These are phyloP conservation scores for Aldrovandia affinis DNA, from an alignment of 2,797 vertebrate genomes.

Conservation along the genomic window DNA sequence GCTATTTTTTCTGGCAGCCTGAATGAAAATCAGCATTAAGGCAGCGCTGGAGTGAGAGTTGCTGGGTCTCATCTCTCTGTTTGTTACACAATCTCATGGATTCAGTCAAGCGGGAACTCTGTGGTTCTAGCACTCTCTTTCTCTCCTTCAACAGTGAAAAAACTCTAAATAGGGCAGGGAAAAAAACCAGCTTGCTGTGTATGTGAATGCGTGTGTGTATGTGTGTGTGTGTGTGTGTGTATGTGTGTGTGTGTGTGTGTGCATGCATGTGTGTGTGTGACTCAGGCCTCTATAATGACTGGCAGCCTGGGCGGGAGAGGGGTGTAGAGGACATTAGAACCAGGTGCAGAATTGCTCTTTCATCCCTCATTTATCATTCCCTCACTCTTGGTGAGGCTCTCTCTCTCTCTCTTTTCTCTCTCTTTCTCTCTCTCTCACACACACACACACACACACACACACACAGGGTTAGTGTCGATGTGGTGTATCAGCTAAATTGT, in stretches of 20 bases:
- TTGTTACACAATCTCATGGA: background rate
- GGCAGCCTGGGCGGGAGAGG: background rate
- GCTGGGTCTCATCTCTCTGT: constrained; percentile 26
- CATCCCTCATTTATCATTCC: background rate
- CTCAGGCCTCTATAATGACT: background rate
- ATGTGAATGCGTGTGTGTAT: background rate
- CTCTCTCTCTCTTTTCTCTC: background rate
- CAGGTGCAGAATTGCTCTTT: background rate
- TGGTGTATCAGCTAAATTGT: constrained; percentile 1
- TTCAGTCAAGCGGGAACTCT: constrained; percentile 3
- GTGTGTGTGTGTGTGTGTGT: constrained; percentile 4
- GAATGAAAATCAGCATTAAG: constrained; percentile 65
- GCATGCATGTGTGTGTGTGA: background rate
- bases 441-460: background rate
- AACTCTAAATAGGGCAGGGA: background rate
- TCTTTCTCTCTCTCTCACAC: background rate
- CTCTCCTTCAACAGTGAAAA: background rate
- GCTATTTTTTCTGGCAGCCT: constrained; percentile 51
- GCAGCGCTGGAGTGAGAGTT: constrained; percentile 47
- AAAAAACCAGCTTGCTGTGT: background rate
- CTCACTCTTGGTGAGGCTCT: background rate
- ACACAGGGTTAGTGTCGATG: background rate
- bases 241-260: background rate
- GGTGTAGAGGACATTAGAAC: background rate
- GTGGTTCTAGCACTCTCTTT: constrained; percentile 6